A percentile compares a stretch with the other conserved stretches of the same genome.
Evolutionary conservation across 35 echinoderm and acorn worm species (phyloP).

Genomic region (Patiria miniata): DNA sequence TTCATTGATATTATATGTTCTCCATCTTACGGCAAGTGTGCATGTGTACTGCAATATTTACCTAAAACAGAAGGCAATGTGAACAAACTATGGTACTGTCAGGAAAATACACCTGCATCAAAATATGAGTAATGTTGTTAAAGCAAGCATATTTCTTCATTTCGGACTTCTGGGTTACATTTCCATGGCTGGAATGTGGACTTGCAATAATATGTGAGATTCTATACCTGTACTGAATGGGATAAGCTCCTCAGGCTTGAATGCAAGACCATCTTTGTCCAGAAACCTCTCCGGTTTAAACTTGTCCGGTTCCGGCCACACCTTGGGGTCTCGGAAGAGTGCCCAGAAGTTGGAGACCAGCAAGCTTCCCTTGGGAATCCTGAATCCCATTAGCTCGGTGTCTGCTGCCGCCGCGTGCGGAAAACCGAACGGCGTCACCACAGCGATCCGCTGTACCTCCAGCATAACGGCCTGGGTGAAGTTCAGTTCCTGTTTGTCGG

Average conservation of each 20-base stretch:
- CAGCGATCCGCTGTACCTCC: constrained; percentile 51
- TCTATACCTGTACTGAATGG: constrained; percentile 73
- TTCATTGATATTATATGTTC: too few species aligned
- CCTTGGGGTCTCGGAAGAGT: constrained; percentile 52
- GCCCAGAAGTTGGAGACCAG: constrained; percentile 69
- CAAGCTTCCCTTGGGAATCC: constrained; percentile 72
- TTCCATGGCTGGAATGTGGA: too few species aligned
- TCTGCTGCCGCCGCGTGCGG: constrained; percentile 66
- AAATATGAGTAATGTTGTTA: too few species aligned
- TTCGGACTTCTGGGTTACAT: too few species aligned
- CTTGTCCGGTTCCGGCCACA: constrained; percentile 65
- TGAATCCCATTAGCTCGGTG: constrained; percentile 54
- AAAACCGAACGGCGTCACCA: constrained; percentile 65
- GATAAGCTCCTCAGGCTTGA: constrained; percentile 69
- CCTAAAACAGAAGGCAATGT: too few species aligned
- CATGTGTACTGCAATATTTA: too few species aligned
- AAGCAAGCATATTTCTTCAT: too few species aligned
- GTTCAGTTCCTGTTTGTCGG: constrained; percentile 16
- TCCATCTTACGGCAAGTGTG: too few species aligned
- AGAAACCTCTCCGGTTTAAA: constrained; percentile 87
- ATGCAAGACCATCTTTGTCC: constrained; percentile 49
- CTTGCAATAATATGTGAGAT: too few species aligned
- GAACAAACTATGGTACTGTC: too few species aligned
- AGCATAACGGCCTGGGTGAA: constrained; percentile 42
- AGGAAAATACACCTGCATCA: too few species aligned